Percentiles rank a stretch among this genome's conserved stretches.
phyloP scores from a whole-genome alignment of 2,797 vertebrate genomes.

The Cyclura pinguis region DNA sequence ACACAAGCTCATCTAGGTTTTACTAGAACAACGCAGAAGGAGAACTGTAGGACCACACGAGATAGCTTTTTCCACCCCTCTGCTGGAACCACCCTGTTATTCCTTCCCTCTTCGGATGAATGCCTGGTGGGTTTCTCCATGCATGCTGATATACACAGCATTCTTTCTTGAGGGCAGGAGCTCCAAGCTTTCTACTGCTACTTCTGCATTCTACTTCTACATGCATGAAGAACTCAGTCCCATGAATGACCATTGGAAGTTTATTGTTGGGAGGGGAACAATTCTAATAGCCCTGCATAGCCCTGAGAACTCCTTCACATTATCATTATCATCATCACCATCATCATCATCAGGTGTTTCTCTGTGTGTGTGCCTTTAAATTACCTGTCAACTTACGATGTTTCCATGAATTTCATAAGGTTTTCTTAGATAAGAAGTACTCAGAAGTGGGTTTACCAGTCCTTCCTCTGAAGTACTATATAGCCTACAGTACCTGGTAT shows the following conservation, averaged over 20 bases:
- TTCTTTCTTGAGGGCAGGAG: neutral
- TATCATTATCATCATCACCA: neutral
- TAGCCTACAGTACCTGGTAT: no score
- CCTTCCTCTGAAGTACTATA: no score
- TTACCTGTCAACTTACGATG: no score
- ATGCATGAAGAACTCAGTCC: neutral
- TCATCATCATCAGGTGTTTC: no score
- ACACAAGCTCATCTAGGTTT: neutral
- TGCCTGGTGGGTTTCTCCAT: neutral
- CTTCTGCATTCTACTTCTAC: neutral
- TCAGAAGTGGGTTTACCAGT: no score
- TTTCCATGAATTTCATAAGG: no score
- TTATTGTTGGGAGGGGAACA: neutral
- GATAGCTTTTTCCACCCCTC: neutral
- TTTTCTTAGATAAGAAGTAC: no score
- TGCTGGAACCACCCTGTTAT: neutral
- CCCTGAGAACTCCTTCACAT: neutral
- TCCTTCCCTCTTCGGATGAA: neutral
- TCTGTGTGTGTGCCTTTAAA: no score
- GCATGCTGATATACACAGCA: neutral
- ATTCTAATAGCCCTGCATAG: neutral
- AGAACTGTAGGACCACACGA: neutral
- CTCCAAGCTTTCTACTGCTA: neutral
- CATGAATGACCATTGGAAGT: neutral
- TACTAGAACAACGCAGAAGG: neutral